A percentile compares a stretch with the other conserved stretches of the same genome.
phyloP scores from a whole-genome alignment of 2,888 invertebrate genomes.

The Mythimna pallens region DNA sequence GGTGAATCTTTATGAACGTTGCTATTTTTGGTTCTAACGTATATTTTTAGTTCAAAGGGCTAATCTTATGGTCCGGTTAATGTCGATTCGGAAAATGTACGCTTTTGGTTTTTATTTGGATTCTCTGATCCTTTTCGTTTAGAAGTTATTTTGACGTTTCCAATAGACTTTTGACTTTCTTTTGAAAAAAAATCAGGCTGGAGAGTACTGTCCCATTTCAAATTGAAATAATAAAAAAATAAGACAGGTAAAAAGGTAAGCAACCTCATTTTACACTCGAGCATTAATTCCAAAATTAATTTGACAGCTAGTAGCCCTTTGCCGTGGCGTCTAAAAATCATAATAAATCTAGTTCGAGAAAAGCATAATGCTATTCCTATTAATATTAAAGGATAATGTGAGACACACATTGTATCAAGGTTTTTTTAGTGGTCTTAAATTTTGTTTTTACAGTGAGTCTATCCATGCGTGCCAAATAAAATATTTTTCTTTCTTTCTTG shows the following conservation, averaged over 20 bases:
- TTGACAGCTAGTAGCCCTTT: constrained; percentile 19
- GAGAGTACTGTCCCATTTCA: not conserved
- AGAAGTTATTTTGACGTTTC: not conserved
- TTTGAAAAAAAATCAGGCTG: not conserved
- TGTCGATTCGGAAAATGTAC: constrained; percentile 12
- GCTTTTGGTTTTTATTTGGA: not conserved
- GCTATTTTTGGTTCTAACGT: constrained; percentile 10
- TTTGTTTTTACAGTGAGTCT: no score
- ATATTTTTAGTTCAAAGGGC: constrained; percentile 44
- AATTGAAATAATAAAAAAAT: not conserved
- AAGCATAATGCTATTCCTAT: no score
- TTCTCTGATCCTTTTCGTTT: not conserved
- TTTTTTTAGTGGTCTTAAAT: no score
- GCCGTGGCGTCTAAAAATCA: no score
- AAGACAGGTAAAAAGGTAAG: not conserved
- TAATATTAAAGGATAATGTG: no score
- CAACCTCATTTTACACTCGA: constrained; percentile 7
- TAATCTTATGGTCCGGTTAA: constrained; percentile 9
- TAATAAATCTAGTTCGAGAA: no score
- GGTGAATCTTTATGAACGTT: not conserved
- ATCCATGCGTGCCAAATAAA: no score
- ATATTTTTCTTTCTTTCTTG: no score
- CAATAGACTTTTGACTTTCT: not conserved
- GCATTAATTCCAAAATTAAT: constrained; percentile 2
- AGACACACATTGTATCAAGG: no score